Percentiles rank a stretch among this genome's conserved stretches.
Conservation (phyloP, 2,888 invertebrate genomes). For the Barypeithes pellucidus region DNA sequence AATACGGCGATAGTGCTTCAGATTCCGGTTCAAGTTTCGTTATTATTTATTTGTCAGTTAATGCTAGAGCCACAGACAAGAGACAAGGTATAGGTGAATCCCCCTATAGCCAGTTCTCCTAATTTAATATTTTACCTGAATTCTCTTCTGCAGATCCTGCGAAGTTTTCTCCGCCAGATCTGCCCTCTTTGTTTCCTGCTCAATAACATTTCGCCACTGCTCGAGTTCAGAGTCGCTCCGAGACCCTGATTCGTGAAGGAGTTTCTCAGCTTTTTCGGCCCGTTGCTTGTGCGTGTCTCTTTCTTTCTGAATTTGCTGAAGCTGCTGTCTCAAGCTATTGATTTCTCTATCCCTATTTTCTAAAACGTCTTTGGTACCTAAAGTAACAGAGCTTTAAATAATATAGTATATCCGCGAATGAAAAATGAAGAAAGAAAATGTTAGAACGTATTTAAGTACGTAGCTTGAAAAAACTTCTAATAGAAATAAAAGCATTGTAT, state of each 20-base stretch:
- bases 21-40: no score
- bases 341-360: conserved; percentile 83
- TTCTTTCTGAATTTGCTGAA: conserved; percentile 78
- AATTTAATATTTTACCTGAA: conserved; percentile 71
- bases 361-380: conserved; percentile 77
- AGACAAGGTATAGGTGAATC: no score
- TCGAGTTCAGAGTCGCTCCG: conserved; percentile 80
- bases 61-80: no score
- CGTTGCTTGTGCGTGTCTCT: conserved; percentile 78
- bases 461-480: no score
- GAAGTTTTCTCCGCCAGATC: conserved; percentile 87
- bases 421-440: no score
- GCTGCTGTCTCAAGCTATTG: conserved; percentile 79
- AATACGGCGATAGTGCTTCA: no score
- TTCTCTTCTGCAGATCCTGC: conserved; percentile 84
- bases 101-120: no score
- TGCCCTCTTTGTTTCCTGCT: conserved; percentile 84
- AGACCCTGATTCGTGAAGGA: conserved; percentile 81
- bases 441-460: no score
- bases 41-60: no score
- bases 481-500: no score
- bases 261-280: conserved; percentile 83
- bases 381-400: background rate
- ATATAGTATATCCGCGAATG: no score
- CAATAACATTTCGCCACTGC: conserved; percentile 86